Evolutionary conservation across 2,797 vertebrate species (phyloP), one percentile per base, ranked within the genome.

Genomic region (Peromyscus nudipes): DNA sequence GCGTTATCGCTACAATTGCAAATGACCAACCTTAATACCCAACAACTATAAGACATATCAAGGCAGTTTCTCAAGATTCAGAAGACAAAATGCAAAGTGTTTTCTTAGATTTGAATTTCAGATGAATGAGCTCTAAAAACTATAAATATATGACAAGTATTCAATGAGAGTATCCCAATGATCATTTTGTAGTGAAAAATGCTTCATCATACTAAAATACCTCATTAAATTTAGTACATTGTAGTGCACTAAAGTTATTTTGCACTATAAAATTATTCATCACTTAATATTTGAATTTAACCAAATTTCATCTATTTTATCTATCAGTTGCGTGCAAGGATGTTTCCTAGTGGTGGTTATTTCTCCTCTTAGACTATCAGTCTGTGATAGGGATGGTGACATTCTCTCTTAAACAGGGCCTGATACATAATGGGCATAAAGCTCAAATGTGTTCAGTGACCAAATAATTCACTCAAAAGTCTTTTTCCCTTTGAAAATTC

Each of bases 51-150:
- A 79, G 92, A 83, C 19, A 64, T 0, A 69, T 12, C 57, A 79
- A 96, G 75, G 34, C 76, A 46, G 67, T 49, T 60, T 40, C n/a
- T 14, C 21, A 34, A 52, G 46, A 71, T 65, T 94, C 76, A 37
- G 29, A 29, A 92, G 94, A 89, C 69, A 91, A 95, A 96, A 79
- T 76, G 62, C 1, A 64, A 43, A 7, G 10, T 7, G 64, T 6
- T 10, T 21, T 82, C 40, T 77, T 91, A 69, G 67, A 77, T 88
- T 71, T 95, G 43, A 69, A 87, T 93, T 96, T 95, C 10, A 91
- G 49, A 67, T 67, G 81, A 91, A 67, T 57, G 10, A 19, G 34
- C 25, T 76, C 76, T 71, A 4, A 3, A 29, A 89, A 92, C 69
- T 87, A 62, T 49, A 93, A 79, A 7, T 82, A 65, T 75, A 69